These are phyloP conservation scores for Falco punctatus DNA, from an alignment of 2,113 vertebrate genomes.

Conservation along the genomic window DNA sequence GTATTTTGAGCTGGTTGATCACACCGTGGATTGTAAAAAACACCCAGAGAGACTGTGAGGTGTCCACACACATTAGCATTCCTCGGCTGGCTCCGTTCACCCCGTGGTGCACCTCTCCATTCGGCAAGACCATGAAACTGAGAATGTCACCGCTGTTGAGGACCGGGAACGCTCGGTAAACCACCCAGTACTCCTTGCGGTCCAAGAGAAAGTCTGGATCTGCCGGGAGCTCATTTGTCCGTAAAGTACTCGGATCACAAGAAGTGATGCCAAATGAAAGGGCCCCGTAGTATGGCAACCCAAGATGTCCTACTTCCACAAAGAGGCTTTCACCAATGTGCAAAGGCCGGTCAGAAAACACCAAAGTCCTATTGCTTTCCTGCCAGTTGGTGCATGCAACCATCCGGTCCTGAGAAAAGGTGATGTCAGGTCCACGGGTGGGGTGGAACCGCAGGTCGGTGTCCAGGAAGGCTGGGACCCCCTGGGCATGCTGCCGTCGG, in stretches of 20 bases:
- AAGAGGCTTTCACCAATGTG: constrained; percentile 90
- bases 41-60: constrained; percentile 93
- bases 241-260: constrained; percentile 91
- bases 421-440: constrained; percentile 88
- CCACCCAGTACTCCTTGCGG: constrained; percentile 98
- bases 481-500: constrained; percentile 74
- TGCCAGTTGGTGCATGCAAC: constrained; percentile 90
- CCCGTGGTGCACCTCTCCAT: constrained; percentile 91
- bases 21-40: constrained; percentile 95
- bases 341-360: constrained; percentile 93
- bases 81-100: constrained; percentile 89
- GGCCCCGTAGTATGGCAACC: constrained; percentile 89
- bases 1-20: constrained; percentile 90
- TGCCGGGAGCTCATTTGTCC: constrained; percentile 89
- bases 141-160: constrained; percentile 89
- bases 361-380: constrained; percentile 91
- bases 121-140: constrained; percentile 90
- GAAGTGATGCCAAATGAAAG: constrained; percentile 95
- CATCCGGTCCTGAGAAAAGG: constrained; percentile 90
- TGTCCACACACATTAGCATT: constrained; percentile 93
- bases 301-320: constrained; percentile 90
- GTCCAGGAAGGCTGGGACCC: constrained; percentile 84
- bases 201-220: constrained; percentile 94
- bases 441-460: constrained; percentile 93
- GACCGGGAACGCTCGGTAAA: constrained; percentile 88